A percentile compares a stretch with the other conserved stretches of the same genome.
Conservation (phyloP, 2,797 vertebrate genomes). For the Gymnoscopelus braueri region DNA sequence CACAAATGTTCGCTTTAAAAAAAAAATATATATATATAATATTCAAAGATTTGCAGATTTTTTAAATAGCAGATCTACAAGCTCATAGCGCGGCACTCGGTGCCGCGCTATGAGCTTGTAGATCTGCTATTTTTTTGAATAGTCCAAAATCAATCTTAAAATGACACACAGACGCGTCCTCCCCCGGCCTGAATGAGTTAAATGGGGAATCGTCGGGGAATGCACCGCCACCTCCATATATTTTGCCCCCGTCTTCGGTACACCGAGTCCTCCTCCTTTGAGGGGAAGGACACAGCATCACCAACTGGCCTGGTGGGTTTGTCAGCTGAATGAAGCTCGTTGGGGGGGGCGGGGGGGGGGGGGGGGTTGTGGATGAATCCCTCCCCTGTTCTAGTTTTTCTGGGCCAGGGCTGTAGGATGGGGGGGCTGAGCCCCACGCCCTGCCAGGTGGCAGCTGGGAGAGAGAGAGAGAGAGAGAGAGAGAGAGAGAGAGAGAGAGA, state of each 20-base stretch:
- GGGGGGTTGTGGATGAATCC: conserved; percentile 74
- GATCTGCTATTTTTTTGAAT: too few species aligned
- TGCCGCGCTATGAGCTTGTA: too few species aligned
- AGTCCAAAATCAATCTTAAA: too few species aligned
- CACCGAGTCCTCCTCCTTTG: conserved; percentile 47
- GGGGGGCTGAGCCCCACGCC: conserved; percentile 66
- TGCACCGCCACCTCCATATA: not conserved
- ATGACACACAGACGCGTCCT: too few species aligned
- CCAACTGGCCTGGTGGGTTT: conserved; percentile 66
- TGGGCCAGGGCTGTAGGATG: conserved; percentile 75
- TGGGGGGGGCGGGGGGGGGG: conserved; percentile 22
- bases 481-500: too few species aligned
- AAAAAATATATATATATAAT: too few species aligned
- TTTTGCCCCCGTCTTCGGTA: conserved; percentile 37
- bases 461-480: conserved; percentile 32
- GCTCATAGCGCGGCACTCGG: too few species aligned
- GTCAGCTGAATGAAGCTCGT: conserved; percentile 78
- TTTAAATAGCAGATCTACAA: too few species aligned
- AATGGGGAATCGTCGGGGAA: too few species aligned
- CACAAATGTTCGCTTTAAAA: too few species aligned
- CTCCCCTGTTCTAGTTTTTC: conserved; percentile 77
- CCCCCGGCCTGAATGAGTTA: too few species aligned
- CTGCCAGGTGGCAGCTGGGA: conserved; percentile 86
- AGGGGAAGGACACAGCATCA: conserved; percentile 55
- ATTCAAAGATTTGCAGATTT: too few species aligned